Evolutionary conservation across 1,140 invertebrate species (phyloP).

Genomic region (Carposina sasakii): DNA sequence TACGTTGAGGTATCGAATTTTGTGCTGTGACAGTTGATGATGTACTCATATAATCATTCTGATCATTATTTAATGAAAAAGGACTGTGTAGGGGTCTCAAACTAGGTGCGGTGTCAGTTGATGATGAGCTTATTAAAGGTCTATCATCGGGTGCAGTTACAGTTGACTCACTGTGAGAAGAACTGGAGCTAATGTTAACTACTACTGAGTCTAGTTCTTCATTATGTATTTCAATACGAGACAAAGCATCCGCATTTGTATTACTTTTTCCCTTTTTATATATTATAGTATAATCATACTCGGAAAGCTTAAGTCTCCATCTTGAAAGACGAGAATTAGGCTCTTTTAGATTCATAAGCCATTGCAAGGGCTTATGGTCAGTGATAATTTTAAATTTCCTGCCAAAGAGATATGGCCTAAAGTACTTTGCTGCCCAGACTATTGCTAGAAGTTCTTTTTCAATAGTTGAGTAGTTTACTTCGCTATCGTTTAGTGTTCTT

Average conservation of each 20-base stretch:
- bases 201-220: background rate
- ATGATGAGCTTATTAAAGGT: background rate
- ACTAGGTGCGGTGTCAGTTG: background rate
- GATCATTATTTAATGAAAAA: no score
- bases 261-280: constrained; percentile 30
- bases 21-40: background rate
- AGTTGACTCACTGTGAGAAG: background rate
- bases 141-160: background rate
- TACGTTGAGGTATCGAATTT: background rate
- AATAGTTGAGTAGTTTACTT: constrained; percentile 32
- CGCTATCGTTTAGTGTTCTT: constrained; percentile 7
- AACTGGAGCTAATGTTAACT: background rate
- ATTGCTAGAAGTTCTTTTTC: constrained; percentile 52
- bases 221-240: constrained; percentile 9
- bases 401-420: constrained; percentile 47
- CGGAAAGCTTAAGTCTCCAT: constrained; percentile 20
- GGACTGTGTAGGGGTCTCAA: background rate
- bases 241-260: constrained; percentile 11
- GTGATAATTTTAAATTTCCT: constrained; percentile 34
- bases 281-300: constrained; percentile 43
- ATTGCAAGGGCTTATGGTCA: constrained; percentile 56
- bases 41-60: no score
- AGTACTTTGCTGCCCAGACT: constrained; percentile 57
- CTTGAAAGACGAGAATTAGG: constrained; percentile 38
- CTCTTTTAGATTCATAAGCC: constrained; percentile 46